These are phyloP conservation scores for Pseudomyrmex flavicornis DNA, from an alignment of 1,140 invertebrate species.

Conservation along the genomic window DNA sequence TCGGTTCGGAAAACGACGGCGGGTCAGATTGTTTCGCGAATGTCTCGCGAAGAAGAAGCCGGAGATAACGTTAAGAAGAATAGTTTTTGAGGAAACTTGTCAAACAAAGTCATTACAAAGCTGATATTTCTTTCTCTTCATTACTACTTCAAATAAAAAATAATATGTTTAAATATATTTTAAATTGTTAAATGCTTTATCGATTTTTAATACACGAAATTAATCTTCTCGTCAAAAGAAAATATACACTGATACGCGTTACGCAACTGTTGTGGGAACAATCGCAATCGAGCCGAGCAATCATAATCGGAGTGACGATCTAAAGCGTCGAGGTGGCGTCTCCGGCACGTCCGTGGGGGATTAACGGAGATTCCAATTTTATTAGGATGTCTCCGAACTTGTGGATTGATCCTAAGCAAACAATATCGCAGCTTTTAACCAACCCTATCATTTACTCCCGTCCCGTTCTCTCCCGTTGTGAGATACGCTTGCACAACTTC, in stretches of 20 bases:
- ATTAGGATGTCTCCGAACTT: conserved; percentile 45
- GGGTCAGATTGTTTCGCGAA: no score
- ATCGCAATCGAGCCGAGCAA: not conserved
- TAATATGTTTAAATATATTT: no score
- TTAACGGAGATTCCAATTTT: conserved; percentile 56
- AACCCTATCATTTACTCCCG: conserved; percentile 35
- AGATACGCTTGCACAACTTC: conserved; percentile 9
- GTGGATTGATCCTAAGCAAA: conserved; percentile 43
- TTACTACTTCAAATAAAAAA: no score
- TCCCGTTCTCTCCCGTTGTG: not conserved
- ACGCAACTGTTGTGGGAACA: conserved; percentile 1
- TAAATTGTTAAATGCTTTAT: no score
- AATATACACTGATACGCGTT: not conserved
- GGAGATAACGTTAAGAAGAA: no score
- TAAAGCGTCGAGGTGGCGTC: conserved; percentile 29
- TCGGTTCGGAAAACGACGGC: no score
- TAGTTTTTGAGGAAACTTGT: no score
- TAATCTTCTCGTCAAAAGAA: not conserved
- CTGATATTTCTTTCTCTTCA: no score
- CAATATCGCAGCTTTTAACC: conserved; percentile 34
- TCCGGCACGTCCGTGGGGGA: conserved; percentile 38
- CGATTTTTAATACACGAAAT: no score
- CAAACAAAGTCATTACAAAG: no score
- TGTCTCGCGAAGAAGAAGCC: no score
- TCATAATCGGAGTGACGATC: not conserved